phyloP scores from a whole-genome alignment of 2,888 invertebrate species.

The Corythucha ciliata region DNA sequence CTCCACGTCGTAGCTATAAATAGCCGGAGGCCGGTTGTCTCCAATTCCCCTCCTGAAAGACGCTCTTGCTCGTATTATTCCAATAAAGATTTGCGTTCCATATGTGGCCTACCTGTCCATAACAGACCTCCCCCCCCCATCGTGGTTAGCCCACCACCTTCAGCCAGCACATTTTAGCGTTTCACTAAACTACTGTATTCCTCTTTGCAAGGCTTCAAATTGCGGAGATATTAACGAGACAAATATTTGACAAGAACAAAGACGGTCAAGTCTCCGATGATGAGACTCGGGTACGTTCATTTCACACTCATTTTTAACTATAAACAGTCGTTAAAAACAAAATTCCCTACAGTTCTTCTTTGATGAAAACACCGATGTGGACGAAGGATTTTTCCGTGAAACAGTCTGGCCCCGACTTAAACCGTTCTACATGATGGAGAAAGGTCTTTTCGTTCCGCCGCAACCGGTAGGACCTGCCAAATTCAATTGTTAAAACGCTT shows the following conservation, averaged over 20 bases:
- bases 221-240: constrained; percentile 58
- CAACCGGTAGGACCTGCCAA: too few relatives aligned
- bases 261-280: constrained; percentile 81
- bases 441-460: constrained; percentile 57
- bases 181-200: not conserved
- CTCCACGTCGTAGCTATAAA: too few relatives aligned
- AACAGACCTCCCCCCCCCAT: too few relatives aligned
- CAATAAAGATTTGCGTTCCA: too few relatives aligned
- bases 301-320: not conserved
- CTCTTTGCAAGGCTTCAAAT: constrained; percentile 48
- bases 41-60: too few relatives aligned
- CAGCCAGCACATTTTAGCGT: not conserved
- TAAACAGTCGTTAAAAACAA: too few relatives aligned
- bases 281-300: constrained; percentile 54
- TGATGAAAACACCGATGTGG: constrained; percentile 49
- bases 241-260: constrained; percentile 77
- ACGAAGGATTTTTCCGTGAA: constrained; percentile 56
- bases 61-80: too few relatives aligned
- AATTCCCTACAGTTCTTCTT: constrained; percentile 42
- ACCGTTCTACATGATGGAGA: constrained; percentile 65
- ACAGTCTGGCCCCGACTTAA: constrained; percentile 70
- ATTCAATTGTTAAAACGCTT: too few relatives aligned
- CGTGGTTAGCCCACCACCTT: not conserved
- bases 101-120: too few relatives aligned
- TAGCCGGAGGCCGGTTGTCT: too few relatives aligned